Conservation (phyloP, 2,113 vertebrate genomes). For the Tauraco erythrolophus region DNA sequence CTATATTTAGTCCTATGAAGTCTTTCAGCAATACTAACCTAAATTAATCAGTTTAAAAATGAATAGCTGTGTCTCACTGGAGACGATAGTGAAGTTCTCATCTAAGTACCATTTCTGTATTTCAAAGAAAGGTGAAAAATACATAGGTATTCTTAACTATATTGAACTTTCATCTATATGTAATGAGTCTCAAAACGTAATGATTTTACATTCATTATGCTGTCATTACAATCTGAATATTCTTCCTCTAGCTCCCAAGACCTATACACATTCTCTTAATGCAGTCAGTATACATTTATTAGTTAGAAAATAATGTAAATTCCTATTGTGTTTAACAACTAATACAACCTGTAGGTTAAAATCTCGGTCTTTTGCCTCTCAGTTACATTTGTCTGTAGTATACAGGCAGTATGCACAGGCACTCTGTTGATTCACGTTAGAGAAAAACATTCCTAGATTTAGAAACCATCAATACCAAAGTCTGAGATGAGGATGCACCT, state of each 20-base stretch:
- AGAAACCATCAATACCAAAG: background rate
- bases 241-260: background rate
- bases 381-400: background rate
- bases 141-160: background rate
- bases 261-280: background rate
- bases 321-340: background rate
- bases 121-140: slow-evolving; percentile 43
- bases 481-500: background rate
- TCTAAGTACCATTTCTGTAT: background rate
- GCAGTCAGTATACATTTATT: background rate
- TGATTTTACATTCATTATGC: background rate
- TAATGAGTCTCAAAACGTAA: background rate
- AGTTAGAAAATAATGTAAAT: background rate
- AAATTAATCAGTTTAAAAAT: slow-evolving; percentile 32
- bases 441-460: background rate
- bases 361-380: background rate
- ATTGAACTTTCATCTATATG: background rate
- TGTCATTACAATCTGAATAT: background rate
- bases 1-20: background rate
- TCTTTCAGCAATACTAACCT: background rate
- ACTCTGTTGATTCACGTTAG: background rate
- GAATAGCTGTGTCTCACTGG: background rate
- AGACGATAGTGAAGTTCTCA: slow-evolving; percentile 28
- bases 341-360: background rate
- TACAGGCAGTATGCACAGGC: background rate